Evolutionary conservation across 2,888 invertebrate genomes (phyloP).

Genomic region (Clusia tigrina): DNA sequence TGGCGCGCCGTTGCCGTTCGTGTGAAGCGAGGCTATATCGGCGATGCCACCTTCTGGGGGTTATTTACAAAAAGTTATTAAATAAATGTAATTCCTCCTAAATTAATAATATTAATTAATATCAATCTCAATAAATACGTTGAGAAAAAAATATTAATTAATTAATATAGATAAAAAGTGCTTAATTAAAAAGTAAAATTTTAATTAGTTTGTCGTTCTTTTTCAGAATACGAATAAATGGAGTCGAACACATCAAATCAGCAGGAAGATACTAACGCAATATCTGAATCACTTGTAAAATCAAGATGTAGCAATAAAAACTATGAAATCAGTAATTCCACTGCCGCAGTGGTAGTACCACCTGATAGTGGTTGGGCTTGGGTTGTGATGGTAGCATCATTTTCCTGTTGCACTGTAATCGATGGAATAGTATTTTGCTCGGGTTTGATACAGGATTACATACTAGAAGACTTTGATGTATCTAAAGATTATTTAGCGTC

Average conservation of each 20-base stretch:
- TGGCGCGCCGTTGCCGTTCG: no score
- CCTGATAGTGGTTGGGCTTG: constrained; percentile 65
- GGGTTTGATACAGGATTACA: constrained; percentile 75
- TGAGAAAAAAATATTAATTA: no score
- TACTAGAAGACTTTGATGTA: constrained; percentile 71
- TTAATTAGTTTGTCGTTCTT: no score
- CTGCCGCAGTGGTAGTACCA: constrained; percentile 61
- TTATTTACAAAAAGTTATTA: no score
- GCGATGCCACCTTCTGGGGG: no score
- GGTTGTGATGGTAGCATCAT: constrained; percentile 74
- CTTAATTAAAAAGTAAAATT: no score
- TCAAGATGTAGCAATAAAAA: constrained; percentile 34
- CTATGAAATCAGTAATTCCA: constrained; percentile 54
- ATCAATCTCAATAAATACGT: no score
- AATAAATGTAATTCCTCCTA: no score
- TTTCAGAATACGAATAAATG: no score
- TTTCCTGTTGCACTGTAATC: constrained; percentile 90
- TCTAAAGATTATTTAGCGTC: constrained; percentile 72
- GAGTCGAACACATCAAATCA: constrained; percentile 43
- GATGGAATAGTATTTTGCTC: constrained; percentile 95
- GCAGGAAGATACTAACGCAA: constrained; percentile 41
- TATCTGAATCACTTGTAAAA: constrained; percentile 32
- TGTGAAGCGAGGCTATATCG: no score
- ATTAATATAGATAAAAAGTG: no score
- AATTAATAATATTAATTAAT: no score